Evolutionary conservation across 2,797 vertebrate genomes (phyloP).

Genomic region (Amniataba percoides): DNA sequence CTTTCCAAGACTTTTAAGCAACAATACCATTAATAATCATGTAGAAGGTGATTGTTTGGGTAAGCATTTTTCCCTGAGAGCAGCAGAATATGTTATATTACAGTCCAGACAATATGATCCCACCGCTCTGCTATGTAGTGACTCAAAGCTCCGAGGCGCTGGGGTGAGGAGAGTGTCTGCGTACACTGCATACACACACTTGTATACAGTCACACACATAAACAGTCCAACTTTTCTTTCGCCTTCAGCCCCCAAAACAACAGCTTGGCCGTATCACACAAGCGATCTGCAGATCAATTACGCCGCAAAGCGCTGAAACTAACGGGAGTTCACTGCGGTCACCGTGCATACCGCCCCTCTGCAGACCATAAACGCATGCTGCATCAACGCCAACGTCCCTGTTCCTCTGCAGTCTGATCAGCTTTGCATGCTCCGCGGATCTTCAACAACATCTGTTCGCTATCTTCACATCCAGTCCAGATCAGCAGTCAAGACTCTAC

Average conservation of each 20-base stretch:
- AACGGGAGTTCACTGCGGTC: conserved; percentile 10
- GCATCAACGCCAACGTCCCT: neutral
- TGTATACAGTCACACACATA: neutral
- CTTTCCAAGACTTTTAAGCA: conserved; percentile 36
- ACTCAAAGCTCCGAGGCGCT: conserved; percentile 47
- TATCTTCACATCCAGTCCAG: neutral
- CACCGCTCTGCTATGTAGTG: conserved; percentile 58
- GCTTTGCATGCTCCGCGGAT: neutral
- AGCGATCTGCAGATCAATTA: conserved; percentile 28
- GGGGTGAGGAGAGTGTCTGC: conserved; percentile 20
- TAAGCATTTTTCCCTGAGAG: conserved; percentile 41
- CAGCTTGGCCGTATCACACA: conserved; percentile 31
- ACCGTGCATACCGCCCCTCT: neutral
- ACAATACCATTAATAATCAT: conserved; percentile 60
- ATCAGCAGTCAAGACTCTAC: neutral
- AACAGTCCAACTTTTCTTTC: conserved; percentile 19
- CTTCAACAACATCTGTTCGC: neutral
- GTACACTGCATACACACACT: conserved; percentile 8
- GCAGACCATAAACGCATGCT: conserved; percentile 30
- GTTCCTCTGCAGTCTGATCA: neutral
- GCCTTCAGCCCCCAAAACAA: conserved; percentile 19
- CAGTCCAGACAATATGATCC: conserved; percentile 54
- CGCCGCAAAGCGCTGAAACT: neutral
- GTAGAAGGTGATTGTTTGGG: conserved; percentile 47
- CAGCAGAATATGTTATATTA: conserved; percentile 43